Base-by-base conservation (phyloP, 2,113 vertebrate species). In the Noctilio leporinus region DNA sequence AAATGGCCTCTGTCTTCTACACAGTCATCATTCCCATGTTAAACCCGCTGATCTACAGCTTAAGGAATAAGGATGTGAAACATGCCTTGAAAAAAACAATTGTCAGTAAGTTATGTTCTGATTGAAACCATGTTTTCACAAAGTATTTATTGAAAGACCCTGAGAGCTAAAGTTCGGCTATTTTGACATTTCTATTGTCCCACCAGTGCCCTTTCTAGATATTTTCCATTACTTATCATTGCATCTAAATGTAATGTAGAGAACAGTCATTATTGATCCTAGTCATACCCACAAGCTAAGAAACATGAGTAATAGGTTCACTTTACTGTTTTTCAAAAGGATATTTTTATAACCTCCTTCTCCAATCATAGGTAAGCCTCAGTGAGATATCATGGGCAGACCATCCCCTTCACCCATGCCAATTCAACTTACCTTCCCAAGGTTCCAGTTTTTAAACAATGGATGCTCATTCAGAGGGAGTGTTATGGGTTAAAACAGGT, bases 21-120 rank as follows among this genome's bases (percentile, higher is more conserved):
- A n/a, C n/a, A n/a, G n/a, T n/a, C n/a, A n/a, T n/a, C n/a, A n/a
- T n/a, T n/a, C n/a, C n/a, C n/a, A n/a, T n/a, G n/a, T 57, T 97
- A 89, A 97, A 97, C 77, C 96, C 95, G 33, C 35, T 97, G 1
- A 97, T 97, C 80, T 97, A 97, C 6, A 96, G 95, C 20, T 91
- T 98, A 62, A 95, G 97, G 69, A 98, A 97, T 62, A 97, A 95
- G 8, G 96, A 97, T 26, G 95, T 96, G 57, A 97, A 97, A 57
- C 16, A 7, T 10, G 92, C 94, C 14, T 19, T 96, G 20, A 91
- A 33, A 62, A 97, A 96, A 75, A 43, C 15, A 26, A 15, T 96
- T 3, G 40, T 2, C 5, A 51, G 12, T 33, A 69, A 62, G 49
- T 62, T n/a, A n/a, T n/a, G n/a, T n/a, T n/a, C 43, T 57, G 10